Evolutionary conservation across 2,113 vertebrate genomes (phyloP).

Genomic region (Crypturellus undulatus): DNA sequence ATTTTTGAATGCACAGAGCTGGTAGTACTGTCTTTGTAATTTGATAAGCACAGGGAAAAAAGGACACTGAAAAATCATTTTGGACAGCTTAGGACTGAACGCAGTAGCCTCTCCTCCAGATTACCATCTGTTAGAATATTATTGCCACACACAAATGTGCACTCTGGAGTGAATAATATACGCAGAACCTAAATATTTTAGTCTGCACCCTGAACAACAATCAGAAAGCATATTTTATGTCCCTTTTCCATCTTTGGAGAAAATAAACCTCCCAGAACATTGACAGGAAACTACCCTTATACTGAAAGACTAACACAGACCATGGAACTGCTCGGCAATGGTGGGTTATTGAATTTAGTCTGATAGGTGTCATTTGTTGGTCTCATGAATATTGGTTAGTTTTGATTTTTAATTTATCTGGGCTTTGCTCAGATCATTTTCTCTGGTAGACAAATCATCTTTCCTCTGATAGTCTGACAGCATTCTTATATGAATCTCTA

Average conservation of each 20-base stretch:
- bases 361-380: slow-evolving; percentile 19
- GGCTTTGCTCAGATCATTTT: not conserved
- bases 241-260: not conserved
- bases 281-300: not conserved
- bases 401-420: slow-evolving; percentile 1
- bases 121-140: not conserved
- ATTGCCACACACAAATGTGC: not conserved
- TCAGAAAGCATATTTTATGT: not conserved
- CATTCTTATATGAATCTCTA: not conserved
- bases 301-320: not conserved
- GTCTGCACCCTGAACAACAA: not conserved
- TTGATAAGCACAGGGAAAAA: not conserved
- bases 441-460: not conserved
- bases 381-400: not conserved
- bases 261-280: not conserved
- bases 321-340: not conserved
- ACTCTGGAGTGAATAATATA: not conserved
- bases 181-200: not conserved
- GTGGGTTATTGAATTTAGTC: not conserved
- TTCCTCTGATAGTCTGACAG: not conserved
- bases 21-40: not conserved
- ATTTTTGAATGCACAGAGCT: not conserved
- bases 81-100: not conserved
- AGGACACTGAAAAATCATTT: slow-evolving; percentile 12
- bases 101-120: not conserved